phyloP scores from a whole-genome alignment of 2,797 vertebrate species.

The Xenopus petersii region DNA sequence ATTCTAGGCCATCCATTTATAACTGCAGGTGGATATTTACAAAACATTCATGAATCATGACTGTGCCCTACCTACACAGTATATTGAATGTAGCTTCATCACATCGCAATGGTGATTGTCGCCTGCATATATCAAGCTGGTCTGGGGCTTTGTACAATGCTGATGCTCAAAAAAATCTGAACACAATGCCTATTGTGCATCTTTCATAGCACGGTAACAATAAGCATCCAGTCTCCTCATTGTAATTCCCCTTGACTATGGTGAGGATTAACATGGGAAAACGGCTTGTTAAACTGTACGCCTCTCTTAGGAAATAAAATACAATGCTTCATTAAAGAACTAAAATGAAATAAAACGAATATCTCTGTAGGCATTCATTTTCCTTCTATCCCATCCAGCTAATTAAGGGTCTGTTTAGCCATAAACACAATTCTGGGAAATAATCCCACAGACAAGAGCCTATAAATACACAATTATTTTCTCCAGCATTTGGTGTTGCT shows the following conservation, averaged over 20 bases:
- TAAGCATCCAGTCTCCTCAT: neutral
- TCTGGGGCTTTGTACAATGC: neutral
- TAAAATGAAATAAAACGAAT: too few species aligned
- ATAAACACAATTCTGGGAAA: too few species aligned
- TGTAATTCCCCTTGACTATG: neutral
- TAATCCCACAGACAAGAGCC: too few species aligned
- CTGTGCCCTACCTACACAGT: neutral
- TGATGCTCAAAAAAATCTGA: neutral
- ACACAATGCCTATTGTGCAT: constrained; percentile 2
- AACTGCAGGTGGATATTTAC: neutral
- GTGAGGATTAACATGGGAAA: neutral
- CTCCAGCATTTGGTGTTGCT: too few species aligned
- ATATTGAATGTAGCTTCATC: too few species aligned
- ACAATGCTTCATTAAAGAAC: neutral
- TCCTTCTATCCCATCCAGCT: too few species aligned
- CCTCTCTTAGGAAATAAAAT: neutral
- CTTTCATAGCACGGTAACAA: neutral
- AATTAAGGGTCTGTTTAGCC: too few species aligned
- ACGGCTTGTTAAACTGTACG: too few species aligned
- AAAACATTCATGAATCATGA: neutral
- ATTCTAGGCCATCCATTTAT: neutral
- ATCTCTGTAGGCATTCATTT: too few species aligned
- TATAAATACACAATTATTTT: too few species aligned
- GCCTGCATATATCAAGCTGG: neutral
- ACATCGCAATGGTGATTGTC: neutral